Conservation (phyloP, 2,113 vertebrate species). For the Amia ocellicauda region DNA sequence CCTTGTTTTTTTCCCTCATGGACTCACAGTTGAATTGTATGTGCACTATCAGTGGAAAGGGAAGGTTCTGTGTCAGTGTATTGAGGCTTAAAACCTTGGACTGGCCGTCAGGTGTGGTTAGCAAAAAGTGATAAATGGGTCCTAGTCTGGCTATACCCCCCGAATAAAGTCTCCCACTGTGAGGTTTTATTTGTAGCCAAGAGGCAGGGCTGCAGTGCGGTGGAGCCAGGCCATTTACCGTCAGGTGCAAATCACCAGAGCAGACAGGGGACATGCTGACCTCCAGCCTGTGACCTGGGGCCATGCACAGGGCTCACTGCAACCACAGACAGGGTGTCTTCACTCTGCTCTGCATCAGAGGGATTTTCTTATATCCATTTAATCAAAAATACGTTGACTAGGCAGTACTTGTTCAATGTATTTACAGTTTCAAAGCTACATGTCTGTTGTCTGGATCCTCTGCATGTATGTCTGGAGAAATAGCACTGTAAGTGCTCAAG, state of each 20-base stretch:
- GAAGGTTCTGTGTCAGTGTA: neutral
- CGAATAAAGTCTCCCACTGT: slow-evolving; percentile 11
- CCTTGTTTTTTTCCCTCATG: slow-evolving; percentile 21
- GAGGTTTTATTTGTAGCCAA: slow-evolving; percentile 24
- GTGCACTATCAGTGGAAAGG: too few species aligned
- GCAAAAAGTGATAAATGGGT: slow-evolving; percentile 57
- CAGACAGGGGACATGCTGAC: slow-evolving; percentile 40
- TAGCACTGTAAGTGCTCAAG: too few species aligned
- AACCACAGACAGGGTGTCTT: neutral
- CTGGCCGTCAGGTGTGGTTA: slow-evolving; percentile 52
- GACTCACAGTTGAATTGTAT: too few species aligned
- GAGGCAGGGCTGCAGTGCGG: slow-evolving; percentile 30
- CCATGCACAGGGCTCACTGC: neutral
- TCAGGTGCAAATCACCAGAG: slow-evolving; percentile 44
- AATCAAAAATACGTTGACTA: too few species aligned
- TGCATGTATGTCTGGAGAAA: too few species aligned
- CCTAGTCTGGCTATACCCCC: slow-evolving; percentile 43
- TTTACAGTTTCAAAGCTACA: too few species aligned
- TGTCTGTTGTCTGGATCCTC: too few species aligned
- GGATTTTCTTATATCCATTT: too few species aligned
- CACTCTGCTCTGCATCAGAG: too few species aligned
- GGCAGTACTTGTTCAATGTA: too few species aligned
- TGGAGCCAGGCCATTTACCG: slow-evolving; percentile 22
- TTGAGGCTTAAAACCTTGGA: slow-evolving; percentile 19
- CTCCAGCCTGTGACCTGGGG: slow-evolving; percentile 18